phyloP scores from a whole-genome alignment of 1,140 invertebrate genomes.

The Lepidurus apus region DNA sequence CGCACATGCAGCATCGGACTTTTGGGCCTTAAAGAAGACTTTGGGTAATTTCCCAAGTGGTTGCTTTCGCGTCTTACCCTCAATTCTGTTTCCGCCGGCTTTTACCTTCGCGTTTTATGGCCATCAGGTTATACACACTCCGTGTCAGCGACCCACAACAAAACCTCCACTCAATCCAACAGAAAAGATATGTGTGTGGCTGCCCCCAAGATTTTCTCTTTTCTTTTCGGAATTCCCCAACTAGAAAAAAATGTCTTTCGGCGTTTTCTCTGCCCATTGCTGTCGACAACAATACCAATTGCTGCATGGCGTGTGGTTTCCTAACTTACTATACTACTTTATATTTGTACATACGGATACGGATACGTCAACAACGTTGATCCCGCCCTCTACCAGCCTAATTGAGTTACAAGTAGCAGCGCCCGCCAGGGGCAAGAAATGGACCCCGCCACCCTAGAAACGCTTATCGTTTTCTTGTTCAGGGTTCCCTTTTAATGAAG shows the following conservation, averaged over 20 bases:
- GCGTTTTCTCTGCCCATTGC: not conserved
- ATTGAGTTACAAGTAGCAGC: not conserved
- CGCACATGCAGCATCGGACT: constrained; percentile 9
- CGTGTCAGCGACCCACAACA: not conserved
- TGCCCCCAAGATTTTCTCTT: not conserved
- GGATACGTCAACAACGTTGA: not conserved
- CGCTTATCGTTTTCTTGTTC: not conserved
- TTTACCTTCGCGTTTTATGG: not conserved
- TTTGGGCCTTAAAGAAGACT: constrained; percentile 13
- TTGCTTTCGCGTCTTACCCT: constrained; percentile 9
- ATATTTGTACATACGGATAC: not conserved
- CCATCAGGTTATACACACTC: constrained; percentile 8
- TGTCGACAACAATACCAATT: not conserved
- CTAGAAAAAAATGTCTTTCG: not conserved
- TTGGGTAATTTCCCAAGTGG: constrained; percentile 10
- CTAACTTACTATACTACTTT: not conserved
- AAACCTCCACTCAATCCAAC: constrained; percentile 5
- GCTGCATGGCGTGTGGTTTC: not conserved
- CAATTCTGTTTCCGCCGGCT: not conserved
- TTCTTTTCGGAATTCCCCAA: not conserved
- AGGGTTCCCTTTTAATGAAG: not conserved
- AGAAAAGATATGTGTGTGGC: not conserved
- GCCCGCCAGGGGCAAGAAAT: not conserved
- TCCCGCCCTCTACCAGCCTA: not conserved
- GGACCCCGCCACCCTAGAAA: not conserved